Evolutionary conservation across 2,888 invertebrate genomes (phyloP), one percentile per base, ranked within the genome.

Genomic region (Cantharis lateralis): DNA sequence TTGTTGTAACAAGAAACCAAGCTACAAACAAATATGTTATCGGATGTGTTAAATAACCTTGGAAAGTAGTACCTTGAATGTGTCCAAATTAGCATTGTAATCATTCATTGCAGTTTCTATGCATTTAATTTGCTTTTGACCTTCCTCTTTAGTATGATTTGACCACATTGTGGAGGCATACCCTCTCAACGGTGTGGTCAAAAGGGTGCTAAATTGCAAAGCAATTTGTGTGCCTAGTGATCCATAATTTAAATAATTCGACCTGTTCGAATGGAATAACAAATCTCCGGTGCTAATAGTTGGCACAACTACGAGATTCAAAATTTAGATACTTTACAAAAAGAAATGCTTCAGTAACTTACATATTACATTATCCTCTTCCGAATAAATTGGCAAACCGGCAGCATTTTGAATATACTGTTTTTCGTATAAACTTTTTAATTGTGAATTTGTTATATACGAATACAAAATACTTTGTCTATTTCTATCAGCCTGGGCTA

Each of bases 201-300:
- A 32, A 13, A 72, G n/a, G 15, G 48, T n/a, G 26, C 62, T 32
- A 1, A 74, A n/a, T 15, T 69, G 62, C 0, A 62, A 10, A 11
- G 28, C 74, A 18, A 64, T 24, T 4, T 20, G 13, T 1, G 61
- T 66, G 10, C 74, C 74, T 5, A 74, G 13, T 28, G 70, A 32
- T 11, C 70, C 74, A 48, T 70, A 74, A 70, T 74, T 74, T 70
- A 74, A 16, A 66, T 74, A 74, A 32, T 64, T 28, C 3, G 74
- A 70, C 10, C 70, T 64, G 13, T 74, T 66, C 15, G 70, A 64
- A 10, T 66, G 63, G 13, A 28, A 74, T 13, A 74, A 15, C 2
- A 11, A 10, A 10, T 28, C 62, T 16, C 48, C 24, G n/a, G 32
- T 70, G 7, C 15, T 61, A 9, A 64, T 61, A 61, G 64, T 15